These are phyloP conservation scores for Bombus haemorrhoidalis DNA, from an alignment of 1,140 invertebrate genomes.

Conservation along the genomic window DNA sequence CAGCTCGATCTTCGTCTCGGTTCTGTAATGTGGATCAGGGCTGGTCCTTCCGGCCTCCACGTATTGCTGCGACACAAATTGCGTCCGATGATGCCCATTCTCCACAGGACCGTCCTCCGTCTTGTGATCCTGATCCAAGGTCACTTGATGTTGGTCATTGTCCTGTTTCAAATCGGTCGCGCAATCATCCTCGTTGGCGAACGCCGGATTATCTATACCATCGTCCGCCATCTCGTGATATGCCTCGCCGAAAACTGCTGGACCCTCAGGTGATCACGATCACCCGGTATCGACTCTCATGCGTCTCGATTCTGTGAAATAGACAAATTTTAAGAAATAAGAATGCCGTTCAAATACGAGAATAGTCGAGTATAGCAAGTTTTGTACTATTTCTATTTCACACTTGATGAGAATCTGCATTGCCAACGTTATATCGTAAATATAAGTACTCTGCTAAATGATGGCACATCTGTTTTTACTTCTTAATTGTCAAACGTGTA, in stretches of 20 bases:
- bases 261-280: slow-evolving; percentile 59
- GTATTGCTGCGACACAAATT: slow-evolving; percentile 76
- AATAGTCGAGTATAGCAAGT: not conserved
- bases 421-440: no score
- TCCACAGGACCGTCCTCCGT: slow-evolving; percentile 63
- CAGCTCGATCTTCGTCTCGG: slow-evolving; percentile 79
- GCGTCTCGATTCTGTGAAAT: slow-evolving; percentile 66
- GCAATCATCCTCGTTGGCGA: slow-evolving; percentile 74
- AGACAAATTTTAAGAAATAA: not conserved
- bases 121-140: slow-evolving; percentile 69
- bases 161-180: slow-evolving; percentile 43
- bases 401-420: no score
- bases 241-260: slow-evolving; percentile 54
- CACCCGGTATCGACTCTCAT: slow-evolving; percentile 64
- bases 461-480: no score
- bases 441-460: no score
- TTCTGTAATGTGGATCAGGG: slow-evolving; percentile 73
- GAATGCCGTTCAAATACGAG: not conserved
- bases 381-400: no score
- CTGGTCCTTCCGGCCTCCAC: slow-evolving; percentile 73
- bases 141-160: slow-evolving; percentile 61
- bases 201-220: slow-evolving; percentile 79
- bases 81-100: slow-evolving; percentile 75
- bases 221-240: slow-evolving; percentile 70
- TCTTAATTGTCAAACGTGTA: no score